phyloP scores from a whole-genome alignment of 2,888 invertebrate species.

The Diabrotica balteata region DNA sequence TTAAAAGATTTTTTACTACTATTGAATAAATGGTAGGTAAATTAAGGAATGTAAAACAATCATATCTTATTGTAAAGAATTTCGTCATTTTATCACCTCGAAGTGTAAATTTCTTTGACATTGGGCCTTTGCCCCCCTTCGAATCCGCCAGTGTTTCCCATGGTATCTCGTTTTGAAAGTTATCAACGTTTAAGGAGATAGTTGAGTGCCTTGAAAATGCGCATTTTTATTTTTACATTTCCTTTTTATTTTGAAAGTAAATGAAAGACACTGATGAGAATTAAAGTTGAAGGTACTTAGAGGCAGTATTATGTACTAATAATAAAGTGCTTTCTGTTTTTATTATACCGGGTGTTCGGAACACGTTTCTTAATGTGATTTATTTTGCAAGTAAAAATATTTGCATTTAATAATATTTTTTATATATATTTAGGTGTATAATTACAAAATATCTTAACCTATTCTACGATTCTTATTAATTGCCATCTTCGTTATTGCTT shows the following conservation, averaged over 20 bases:
- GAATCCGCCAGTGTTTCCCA: slow-evolving; percentile 23
- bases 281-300: slow-evolving; percentile 34
- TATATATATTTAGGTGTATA: no score
- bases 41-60: no score
- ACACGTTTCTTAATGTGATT: no score
- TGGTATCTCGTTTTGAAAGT: slow-evolving; percentile 34
- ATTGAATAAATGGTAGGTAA: no score
- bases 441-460: no score
- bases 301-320: slow-evolving; percentile 3
- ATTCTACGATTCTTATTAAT: no score
- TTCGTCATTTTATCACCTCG: not conserved
- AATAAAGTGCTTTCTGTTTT: not conserved
- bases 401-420: no score
- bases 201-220: slow-evolving; percentile 44
- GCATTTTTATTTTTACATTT: slow-evolving; percentile 40
- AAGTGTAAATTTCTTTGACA: slow-evolving; percentile 4
- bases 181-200: slow-evolving; percentile 36
- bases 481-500: no score
- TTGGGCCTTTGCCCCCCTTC: slow-evolving; percentile 1
- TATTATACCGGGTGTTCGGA: no score
- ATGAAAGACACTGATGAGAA: slow-evolving; percentile 38
- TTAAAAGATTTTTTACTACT: no score
- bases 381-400: no score
- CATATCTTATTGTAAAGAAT: no score
- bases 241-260: slow-evolving; percentile 41